Conservation (phyloP, 2,113 vertebrate genomes). For the Mugil cephalus region DNA sequence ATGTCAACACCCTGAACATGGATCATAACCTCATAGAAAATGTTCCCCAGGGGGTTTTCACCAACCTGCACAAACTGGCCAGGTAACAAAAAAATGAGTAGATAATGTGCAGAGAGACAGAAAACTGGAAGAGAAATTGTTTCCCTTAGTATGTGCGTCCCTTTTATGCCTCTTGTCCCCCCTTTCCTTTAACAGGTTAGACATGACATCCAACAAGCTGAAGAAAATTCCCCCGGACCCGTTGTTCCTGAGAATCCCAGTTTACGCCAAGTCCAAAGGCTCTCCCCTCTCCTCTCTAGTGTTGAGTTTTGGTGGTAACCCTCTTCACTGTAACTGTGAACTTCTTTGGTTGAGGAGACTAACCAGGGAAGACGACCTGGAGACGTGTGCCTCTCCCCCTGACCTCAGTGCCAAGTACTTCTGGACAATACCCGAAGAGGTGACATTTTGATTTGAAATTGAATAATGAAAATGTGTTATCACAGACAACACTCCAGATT, state of each 20-base stretch:
- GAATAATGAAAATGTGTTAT: background rate
- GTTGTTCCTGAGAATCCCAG: conserved; percentile 91
- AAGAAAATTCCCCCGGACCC: conserved; percentile 97
- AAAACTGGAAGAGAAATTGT: background rate
- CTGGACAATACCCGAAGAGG: conserved; percentile 95
- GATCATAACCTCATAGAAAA: conserved; percentile 96
- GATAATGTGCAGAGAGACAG: background rate
- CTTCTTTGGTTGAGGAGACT: conserved; percentile 93
- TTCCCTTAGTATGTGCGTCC: background rate
- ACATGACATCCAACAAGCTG: conserved; percentile 97
- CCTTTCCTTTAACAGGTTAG: conserved; percentile 79
- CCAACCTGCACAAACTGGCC: conserved; percentile 94
- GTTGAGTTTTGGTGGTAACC: conserved; percentile 94
- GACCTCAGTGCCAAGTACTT: conserved; percentile 94
- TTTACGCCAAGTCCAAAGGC: conserved; percentile 91
- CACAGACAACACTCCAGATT: background rate
- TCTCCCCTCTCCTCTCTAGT: conserved; percentile 89
- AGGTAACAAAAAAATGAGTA: conserved; percentile 52
- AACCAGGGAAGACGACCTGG: conserved; percentile 92
- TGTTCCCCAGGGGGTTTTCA: conserved; percentile 93
- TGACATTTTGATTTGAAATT: conserved; percentile 9
- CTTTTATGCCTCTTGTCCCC: background rate
- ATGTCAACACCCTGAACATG: conserved; percentile 93
- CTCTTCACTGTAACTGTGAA: conserved; percentile 95
- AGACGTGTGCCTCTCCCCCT: conserved; percentile 92